Conservation (phyloP, 2,797 vertebrate species). For the Euthynnus affinis region DNA sequence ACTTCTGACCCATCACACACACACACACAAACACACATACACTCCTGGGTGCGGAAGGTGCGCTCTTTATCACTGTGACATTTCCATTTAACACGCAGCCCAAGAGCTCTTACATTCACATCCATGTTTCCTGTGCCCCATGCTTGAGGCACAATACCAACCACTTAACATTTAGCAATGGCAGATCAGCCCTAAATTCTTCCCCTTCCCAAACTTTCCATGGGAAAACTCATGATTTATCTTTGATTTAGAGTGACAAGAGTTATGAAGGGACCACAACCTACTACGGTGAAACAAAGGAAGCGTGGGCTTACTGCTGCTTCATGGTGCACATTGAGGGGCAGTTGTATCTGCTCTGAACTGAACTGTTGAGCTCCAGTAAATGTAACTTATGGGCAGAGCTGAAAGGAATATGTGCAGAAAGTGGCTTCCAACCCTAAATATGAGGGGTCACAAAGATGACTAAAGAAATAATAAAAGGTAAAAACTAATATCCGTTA, state of each 20-base stretch:
- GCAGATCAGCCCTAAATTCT: constrained; percentile 65
- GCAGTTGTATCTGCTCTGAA: constrained; percentile 31
- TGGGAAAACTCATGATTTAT: constrained; percentile 67
- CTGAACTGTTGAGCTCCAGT: constrained; percentile 40
- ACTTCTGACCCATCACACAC: constrained; percentile 57
- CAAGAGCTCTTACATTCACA: constrained; percentile 69
- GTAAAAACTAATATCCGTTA: background rate
- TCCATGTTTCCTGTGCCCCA: constrained; percentile 74
- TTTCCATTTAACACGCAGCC: constrained; percentile 77
- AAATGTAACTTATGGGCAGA: constrained; percentile 38
- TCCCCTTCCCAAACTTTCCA: constrained; percentile 55
- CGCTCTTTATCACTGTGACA: constrained; percentile 82
- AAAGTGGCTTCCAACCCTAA: constrained; percentile 8
- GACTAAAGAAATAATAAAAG: background rate
- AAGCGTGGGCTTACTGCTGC: constrained; percentile 39
- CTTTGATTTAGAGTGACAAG: constrained; percentile 58
- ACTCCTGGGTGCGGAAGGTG: constrained; percentile 64
- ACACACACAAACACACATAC: constrained; percentile 26
- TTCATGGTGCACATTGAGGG: constrained; percentile 50
- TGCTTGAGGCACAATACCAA: constrained; percentile 66
- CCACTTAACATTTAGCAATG: constrained; percentile 75
- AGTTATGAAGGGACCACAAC: constrained; percentile 54
- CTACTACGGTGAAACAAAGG: constrained; percentile 49
- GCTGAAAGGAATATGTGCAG: constrained; percentile 6
- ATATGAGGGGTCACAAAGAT: background rate